These are phyloP conservation scores for Seladonia tumulorum DNA, from an alignment of 2,888 invertebrate species.

Conservation along the genomic window DNA sequence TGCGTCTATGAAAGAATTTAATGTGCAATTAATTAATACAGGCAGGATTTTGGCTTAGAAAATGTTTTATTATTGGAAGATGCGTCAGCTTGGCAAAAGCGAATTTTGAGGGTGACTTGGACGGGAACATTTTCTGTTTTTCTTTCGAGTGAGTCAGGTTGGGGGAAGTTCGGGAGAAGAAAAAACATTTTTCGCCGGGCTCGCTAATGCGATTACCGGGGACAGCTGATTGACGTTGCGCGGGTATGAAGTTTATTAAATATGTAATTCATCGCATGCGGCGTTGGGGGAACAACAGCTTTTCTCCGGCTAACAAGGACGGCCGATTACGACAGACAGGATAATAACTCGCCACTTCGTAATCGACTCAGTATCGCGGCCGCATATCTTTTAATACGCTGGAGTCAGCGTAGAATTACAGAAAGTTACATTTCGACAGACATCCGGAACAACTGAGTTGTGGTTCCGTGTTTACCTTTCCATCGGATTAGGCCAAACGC, in stretches of 20 bases:
- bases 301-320: conserved; percentile 47
- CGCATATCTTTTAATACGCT: conserved; percentile 62
- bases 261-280: conserved; percentile 30
- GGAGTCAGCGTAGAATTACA: conserved; percentile 51
- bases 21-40: too few relatives aligned
- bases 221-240: conserved; percentile 47
- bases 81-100: background rate
- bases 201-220: conserved; percentile 21
- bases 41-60: too few relatives aligned
- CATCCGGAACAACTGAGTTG: conserved; percentile 50
- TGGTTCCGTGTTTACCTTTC: conserved; percentile 24
- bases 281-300: conserved; percentile 17
- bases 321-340: conserved; percentile 65
- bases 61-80: background rate
- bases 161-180: background rate
- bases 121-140: background rate
- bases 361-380: conserved; percentile 56
- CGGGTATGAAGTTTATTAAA: conserved; percentile 43
- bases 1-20: too few relatives aligned
- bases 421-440: conserved; percentile 69
- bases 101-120: background rate
- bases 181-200: background rate
- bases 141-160: background rate
- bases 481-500: background rate
- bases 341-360: conserved; percentile 61